These are phyloP conservation scores for Thysanoteuthis rhombus DNA, from an alignment of 2,888 invertebrate species.

Conservation along the genomic window DNA sequence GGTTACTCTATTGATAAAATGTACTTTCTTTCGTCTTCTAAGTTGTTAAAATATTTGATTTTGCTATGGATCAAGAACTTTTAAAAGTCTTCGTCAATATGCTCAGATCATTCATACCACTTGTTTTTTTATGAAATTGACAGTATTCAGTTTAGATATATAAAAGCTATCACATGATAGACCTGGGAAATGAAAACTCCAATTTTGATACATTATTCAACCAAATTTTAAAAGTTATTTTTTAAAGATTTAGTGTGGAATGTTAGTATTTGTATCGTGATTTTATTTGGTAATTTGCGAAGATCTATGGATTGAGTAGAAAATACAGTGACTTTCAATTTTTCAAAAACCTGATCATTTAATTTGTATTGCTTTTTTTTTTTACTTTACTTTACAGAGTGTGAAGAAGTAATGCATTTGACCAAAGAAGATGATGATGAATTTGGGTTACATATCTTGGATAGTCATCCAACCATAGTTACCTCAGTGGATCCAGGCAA, in stretches of 20 bases:
- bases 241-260: not conserved
- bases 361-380: not conserved
- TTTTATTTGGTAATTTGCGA: not conserved
- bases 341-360: not conserved
- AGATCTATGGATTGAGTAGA: not conserved
- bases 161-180: too few relatives aligned
- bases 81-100: too few relatives aligned
- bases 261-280: not conserved
- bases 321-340: not conserved
- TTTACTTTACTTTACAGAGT: slow-evolving; percentile 43
- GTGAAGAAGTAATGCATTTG: slow-evolving; percentile 50
- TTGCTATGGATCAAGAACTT: too few relatives aligned
- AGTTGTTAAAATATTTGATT: too few relatives aligned
- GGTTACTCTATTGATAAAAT: too few relatives aligned
- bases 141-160: too few relatives aligned
- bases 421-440: slow-evolving; percentile 78
- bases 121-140: too few relatives aligned
- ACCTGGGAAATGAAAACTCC: too few relatives aligned
- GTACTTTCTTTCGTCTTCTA: too few relatives aligned
- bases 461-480: slow-evolving; percentile 94
- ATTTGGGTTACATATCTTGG: slow-evolving; percentile 94
- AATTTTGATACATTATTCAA: too few relatives aligned
- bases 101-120: too few relatives aligned
- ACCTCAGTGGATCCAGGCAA: slow-evolving; percentile 88
- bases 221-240: not conserved